A percentile compares a stretch with the other conserved stretches of the same genome.
Conservation (phyloP, 1,140 invertebrate genomes). For the Cotesia vestalis region DNA sequence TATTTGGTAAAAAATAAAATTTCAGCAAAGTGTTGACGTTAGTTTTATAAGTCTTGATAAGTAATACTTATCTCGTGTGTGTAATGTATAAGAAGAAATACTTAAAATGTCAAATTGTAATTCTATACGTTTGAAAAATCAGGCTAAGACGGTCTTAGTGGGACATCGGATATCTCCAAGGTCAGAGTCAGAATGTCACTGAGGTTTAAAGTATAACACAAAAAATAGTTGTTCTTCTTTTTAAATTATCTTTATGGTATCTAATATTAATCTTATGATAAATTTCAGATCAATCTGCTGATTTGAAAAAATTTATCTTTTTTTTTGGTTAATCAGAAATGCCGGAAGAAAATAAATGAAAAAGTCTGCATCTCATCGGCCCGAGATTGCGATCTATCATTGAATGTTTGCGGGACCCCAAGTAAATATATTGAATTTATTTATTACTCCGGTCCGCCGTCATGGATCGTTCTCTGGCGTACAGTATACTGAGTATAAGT, state of each 20-base stretch:
- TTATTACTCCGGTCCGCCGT: slow-evolving; percentile 42
- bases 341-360: neutral
- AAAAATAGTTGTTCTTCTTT: neutral
- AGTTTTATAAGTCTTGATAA: too few relatives aligned
- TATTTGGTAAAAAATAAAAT: too few relatives aligned
- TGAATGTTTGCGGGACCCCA: slow-evolving; percentile 41
- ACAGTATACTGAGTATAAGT: too few relatives aligned
- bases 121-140: slow-evolving; percentile 6
- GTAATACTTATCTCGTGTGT: too few relatives aligned
- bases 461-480: neutral
- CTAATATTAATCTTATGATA: neutral
- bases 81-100: too few relatives aligned
- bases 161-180: neutral
- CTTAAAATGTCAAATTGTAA: slow-evolving; percentile 5
- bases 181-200: neutral
- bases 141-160: slow-evolving; percentile 9
- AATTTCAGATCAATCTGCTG: neutral
- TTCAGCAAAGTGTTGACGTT: too few relatives aligned
- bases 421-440: slow-evolving; percentile 41
- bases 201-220: neutral
- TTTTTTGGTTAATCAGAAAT: neutral
- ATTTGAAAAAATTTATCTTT: neutral
- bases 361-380: slow-evolving; percentile 36
- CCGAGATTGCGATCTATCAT: slow-evolving; percentile 61
- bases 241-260: neutral